These are phyloP conservation scores for Scaeva pyrastri DNA, from an alignment of 2,888 invertebrate genomes.

Conservation along the genomic window DNA sequence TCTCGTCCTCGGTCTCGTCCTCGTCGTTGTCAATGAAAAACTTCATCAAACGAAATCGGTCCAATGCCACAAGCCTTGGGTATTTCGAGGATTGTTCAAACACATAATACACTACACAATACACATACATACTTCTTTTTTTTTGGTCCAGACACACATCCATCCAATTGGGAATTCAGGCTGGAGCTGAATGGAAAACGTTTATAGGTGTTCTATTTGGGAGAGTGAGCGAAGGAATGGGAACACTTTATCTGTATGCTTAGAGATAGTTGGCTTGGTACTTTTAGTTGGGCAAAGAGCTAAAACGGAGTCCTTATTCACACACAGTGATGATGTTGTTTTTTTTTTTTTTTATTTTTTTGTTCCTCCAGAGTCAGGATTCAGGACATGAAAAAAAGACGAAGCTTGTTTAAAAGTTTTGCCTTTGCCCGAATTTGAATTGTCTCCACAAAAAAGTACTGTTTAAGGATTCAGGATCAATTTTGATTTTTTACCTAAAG, in stretches of 20 bases:
- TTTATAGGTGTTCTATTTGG: constrained; percentile 42
- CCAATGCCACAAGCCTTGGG: constrained; percentile 47
- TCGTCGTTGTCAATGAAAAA: constrained; percentile 65
- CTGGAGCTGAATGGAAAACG: constrained; percentile 67
- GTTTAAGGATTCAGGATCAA: constrained; percentile 72
- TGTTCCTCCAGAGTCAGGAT: neutral
- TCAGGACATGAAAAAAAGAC: neutral
- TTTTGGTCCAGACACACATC: constrained; percentile 5
- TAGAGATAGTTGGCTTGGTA: constrained; percentile 21
- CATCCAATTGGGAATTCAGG: constrained; percentile 58
- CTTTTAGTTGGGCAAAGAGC: constrained; percentile 4
- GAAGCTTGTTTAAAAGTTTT: constrained; percentile 45
- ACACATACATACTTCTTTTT: neutral
- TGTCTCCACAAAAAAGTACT: constrained; percentile 56
- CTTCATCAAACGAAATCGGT: constrained; percentile 53
- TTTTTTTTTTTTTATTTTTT: too few relatives aligned
- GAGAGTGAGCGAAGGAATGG: neutral
- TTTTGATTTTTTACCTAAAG: constrained; percentile 44
- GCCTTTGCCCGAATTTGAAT: constrained; percentile 62
- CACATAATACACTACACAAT: neutral
- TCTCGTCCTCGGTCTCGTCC: too few relatives aligned
- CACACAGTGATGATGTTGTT: constrained; percentile 17
- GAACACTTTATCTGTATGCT: constrained; percentile 44
- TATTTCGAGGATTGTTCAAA: constrained; percentile 33
- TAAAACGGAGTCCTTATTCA: neutral